A percentile compares a stretch with the other conserved stretches of the same genome.
Evolutionary conservation across 2,888 invertebrate species (phyloP).

Genomic region (Orthosia incerta): DNA sequence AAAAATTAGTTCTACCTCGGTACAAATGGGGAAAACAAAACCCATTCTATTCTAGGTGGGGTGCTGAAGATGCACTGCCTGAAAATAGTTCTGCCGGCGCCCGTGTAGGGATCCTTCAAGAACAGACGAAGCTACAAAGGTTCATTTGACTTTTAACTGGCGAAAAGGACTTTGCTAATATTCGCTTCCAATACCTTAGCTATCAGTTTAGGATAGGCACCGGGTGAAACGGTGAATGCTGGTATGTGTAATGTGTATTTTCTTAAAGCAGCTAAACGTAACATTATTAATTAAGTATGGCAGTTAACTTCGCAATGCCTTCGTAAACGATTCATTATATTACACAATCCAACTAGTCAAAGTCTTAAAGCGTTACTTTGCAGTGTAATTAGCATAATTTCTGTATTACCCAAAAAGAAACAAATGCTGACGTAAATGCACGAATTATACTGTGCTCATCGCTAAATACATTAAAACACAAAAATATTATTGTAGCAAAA

Average conservation of each 20-base stretch:
- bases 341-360: constrained; percentile 49
- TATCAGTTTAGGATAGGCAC: constrained; percentile 1
- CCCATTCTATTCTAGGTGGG: no score
- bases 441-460: constrained; percentile 15
- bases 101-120: no score
- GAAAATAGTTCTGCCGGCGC: no score
- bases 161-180: constrained; percentile 7
- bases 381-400: constrained; percentile 46
- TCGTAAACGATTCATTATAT: constrained; percentile 51
- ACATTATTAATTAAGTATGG: constrained; percentile 21
- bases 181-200: not conserved
- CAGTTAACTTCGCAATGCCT: constrained; percentile 43
- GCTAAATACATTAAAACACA: constrained; percentile 45
- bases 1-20: no score
- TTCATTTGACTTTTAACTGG: not conserved
- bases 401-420: constrained; percentile 46
- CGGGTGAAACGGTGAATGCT: not conserved
- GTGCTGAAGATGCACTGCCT: no score
- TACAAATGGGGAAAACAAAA: no score
- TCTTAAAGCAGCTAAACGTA: constrained; percentile 25
- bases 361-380: constrained; percentile 30
- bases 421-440: constrained; percentile 19
- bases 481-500: constrained; percentile 1
- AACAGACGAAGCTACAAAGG: no score
- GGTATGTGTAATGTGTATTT: not conserved